Evolutionary conservation across 2,888 invertebrate species (phyloP), one percentile per base, ranked within the genome.

Genomic region (Halictus quadricinctus): DNA sequence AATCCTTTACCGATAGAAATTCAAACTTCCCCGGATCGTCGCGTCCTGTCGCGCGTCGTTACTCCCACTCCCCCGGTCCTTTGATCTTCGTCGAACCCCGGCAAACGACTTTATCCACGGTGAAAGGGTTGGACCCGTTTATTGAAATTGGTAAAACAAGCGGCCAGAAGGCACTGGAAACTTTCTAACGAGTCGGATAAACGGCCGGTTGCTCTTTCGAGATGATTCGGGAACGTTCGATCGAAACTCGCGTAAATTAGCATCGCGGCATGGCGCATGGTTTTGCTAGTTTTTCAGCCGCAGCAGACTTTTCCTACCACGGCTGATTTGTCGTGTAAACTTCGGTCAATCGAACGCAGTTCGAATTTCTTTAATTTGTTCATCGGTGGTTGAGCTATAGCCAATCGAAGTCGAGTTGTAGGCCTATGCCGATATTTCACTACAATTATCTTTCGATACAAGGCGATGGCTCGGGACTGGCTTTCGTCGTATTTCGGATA

Each of bases 1-100:
- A 64, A 41, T 48, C 78, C 41, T 36, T 21, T 15, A 21, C 6
- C 72, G 36, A 7, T 58, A 48, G 58, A 82, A 84, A 84, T 84
- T 36, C 72, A 76, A 84, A 84, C 72, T 79, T 29, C 70, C 58
- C 21, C 58, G 58, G 58, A n/a, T 41, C 46, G 1, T 43, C 29
- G 0, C 29, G 29, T 29, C 1, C 29, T 1, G 29, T 29, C 29
- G 29, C 25, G 60, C 25, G 46, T 64, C 64, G 36, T 64, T 64
- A 18, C 46, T 10, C 25, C 12, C 58, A 43, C 25, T 36, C 10
- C 15, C 29, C n/a, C 54, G 21, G 18, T 18, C 66, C 54, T 78
- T 77, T 70, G 21, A 74, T 70, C 60, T 13, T n/a, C 6, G 48
- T 29, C 29, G 29, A 29, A 29, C 29, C 29, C 29, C 29, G 29